phyloP scores from a whole-genome alignment of 2,888 invertebrate species.

The Stenodera caucasica region DNA sequence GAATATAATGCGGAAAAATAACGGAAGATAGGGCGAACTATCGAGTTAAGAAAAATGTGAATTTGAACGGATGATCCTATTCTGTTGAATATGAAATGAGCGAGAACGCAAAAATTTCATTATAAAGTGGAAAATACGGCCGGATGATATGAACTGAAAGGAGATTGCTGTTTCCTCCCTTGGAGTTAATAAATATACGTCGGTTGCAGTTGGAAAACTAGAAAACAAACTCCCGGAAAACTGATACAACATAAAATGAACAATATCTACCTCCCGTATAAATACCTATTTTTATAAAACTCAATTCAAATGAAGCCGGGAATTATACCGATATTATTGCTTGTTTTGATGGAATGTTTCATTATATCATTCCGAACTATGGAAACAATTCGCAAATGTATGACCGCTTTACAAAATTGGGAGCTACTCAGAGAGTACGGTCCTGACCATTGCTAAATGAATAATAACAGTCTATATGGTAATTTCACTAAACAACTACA shows the following conservation, averaged over 20 bases:
- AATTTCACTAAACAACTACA: constrained; percentile 9
- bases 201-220: constrained; percentile 23
- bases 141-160: constrained; percentile 4
- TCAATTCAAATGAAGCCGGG: constrained; percentile 12
- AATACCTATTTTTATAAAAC: no score
- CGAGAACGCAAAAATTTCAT: not conserved
- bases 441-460: not conserved
- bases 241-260: constrained; percentile 22
- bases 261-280: no score
- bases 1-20: no score
- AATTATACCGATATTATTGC: constrained; percentile 19
- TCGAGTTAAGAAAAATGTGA: no score
- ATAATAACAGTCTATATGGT: constrained; percentile 9
- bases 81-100: not conserved
- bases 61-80: not conserved
- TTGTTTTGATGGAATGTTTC: constrained; percentile 20
- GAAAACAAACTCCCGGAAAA: constrained; percentile 15
- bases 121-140: constrained; percentile 11
- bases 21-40: not conserved
- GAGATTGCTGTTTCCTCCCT: constrained; percentile 12
- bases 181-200: constrained; percentile 22
- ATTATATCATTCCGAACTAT: no score
- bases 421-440: not conserved
- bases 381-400: no score
- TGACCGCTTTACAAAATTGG: not conserved